A percentile compares a stretch with the other conserved stretches of the same genome.
These are phyloP conservation scores for Phallusia fumigata DNA, from an alignment of 23 tunicate genomes.

Conservation along the genomic window DNA sequence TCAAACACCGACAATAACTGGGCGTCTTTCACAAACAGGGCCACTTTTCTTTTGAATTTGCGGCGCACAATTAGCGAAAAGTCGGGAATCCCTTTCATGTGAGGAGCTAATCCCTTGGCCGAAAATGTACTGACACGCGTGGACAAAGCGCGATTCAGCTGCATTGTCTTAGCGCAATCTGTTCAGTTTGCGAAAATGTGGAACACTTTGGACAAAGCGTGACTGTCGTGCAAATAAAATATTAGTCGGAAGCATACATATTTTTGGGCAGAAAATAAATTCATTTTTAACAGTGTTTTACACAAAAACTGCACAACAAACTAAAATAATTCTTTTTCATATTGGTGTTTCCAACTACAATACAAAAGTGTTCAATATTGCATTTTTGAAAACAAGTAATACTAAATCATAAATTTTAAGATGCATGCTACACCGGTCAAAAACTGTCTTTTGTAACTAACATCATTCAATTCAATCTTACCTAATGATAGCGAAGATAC, in stretches of 20 bases:
- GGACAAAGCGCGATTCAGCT: neutral
- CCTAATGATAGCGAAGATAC: neutral
- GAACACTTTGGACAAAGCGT: neutral
- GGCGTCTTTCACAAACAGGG: neutral
- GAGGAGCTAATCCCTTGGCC: neutral
- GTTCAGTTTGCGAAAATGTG: neutral
- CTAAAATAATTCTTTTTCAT: neutral
- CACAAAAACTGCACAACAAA: no score
- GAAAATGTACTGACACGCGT: neutral
- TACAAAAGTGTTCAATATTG: neutral
- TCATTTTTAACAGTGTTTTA: no score
- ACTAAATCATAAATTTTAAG: no score
- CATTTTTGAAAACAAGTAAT: neutral
- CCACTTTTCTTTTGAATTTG: constrained; percentile 2
- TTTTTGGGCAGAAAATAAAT: no score
- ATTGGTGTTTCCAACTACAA: neutral
- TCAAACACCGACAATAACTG: neutral
- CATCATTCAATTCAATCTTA: no score
- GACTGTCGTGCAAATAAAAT: neutral
- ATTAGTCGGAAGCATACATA: neutral
- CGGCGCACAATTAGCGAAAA: neutral
- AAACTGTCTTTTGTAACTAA: no score
- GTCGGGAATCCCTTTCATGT: neutral
- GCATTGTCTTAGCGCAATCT: constrained; percentile 11
- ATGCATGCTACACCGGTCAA: no score